Evolutionary conservation across 1,140 invertebrate genomes (phyloP), one percentile per base, ranked within the genome.

Genomic region (Lepidostoma basale): DNA sequence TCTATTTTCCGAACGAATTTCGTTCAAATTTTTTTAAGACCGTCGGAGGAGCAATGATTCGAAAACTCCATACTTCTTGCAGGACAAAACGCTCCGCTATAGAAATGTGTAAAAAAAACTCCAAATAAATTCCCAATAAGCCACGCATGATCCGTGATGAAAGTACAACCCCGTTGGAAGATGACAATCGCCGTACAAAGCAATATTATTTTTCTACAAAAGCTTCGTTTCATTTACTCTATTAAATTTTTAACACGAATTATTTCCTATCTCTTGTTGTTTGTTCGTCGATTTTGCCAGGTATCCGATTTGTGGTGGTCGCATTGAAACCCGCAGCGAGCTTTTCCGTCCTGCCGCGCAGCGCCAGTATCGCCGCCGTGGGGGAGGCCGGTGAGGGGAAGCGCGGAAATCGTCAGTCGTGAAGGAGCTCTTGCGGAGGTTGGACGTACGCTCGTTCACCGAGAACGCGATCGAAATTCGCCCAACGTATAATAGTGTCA

Each of bases 111-210:
- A 44, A 58, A n/a, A n/a, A 66, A 66, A 66, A 56, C 39, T 66
- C 64, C 64, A 66, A 66, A 66, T 66, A 66, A 66, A 66, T 66
- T 66, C 64, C 52, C 64, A 58, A 66, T 66, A 66, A 66, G 64
- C 64, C 64, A 66, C 64, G 64, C 64, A 66, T 66, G 64, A 66
- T 56, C 64, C 64, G 64, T 58, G 64, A 58, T 56, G 64, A 65
- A 65, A 65, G 62, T 65, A 65, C 54, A 59, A 33, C 54, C 54
- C n/a, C 49, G 49, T 30, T 54, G 14, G n/a, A 54, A 14, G 26
- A 54, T 10, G 54, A 22, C 20, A 10, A 20, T 40, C n/a, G 14
- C 54, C 23, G n/a, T 30, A 54, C 25, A 3, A 26, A 54, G 26
- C 28, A 33, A 33, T 28, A 9, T 26, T 28, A 26, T n/a, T 26